These are phyloP conservation scores for Salminus brasiliensis DNA, from an alignment of 2,113 vertebrate species.

Conservation along the genomic window DNA sequence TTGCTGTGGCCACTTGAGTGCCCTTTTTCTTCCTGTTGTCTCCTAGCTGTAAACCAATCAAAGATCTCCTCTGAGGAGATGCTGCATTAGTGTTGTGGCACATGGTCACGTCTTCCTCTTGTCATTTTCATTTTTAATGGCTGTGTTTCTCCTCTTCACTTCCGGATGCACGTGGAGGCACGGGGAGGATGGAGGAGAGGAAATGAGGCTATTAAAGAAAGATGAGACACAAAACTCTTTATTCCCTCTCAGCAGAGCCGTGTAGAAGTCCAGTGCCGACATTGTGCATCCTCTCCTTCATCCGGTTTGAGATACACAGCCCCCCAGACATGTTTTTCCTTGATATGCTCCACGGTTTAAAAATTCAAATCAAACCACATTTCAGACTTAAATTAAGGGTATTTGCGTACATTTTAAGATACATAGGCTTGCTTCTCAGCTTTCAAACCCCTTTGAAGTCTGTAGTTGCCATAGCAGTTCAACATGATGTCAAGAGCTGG, in stretches of 20 bases:
- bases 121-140: constrained; percentile 13
- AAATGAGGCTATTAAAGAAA: constrained; percentile 38
- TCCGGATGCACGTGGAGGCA: neutral
- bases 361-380: too few relatives aligned
- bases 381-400: too few relatives aligned
- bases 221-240: constrained; percentile 23
- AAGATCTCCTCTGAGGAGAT: neutral
- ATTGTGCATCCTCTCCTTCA: neutral
- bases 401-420: too few relatives aligned
- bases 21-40: neutral
- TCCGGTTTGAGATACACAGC: neutral
- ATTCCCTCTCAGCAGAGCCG: neutral
- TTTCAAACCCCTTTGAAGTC: too few relatives aligned
- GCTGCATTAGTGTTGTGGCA: neutral
- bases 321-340: too few relatives aligned
- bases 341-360: too few relatives aligned
- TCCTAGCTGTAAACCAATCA: neutral
- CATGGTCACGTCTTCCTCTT: neutral
- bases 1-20: neutral
- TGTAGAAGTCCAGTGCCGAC: neutral
- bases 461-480: too few relatives aligned
- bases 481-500: too few relatives aligned
- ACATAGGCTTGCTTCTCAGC: too few relatives aligned
- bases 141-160: neutral
- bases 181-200: constrained; percentile 10